Evolutionary conservation across 2,888 invertebrate species (phyloP).

Genomic region (Spicauda simplicius): DNA sequence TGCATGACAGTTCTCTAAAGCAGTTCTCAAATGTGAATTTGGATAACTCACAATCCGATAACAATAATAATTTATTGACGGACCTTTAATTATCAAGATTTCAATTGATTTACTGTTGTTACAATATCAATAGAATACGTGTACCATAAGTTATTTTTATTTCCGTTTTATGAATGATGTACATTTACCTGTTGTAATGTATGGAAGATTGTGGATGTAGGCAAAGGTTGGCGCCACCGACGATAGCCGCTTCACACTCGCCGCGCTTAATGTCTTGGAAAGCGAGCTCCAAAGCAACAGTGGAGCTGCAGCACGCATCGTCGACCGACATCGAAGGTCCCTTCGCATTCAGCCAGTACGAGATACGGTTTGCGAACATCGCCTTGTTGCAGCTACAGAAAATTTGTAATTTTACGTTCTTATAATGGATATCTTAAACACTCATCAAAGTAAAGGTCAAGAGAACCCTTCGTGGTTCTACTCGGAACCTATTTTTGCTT

Average conservation of each 20-base stretch:
- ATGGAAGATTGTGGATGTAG: constrained; percentile 70
- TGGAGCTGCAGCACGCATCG: constrained; percentile 53
- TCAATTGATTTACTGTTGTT: too few relatives aligned
- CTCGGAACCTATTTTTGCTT: too few relatives aligned
- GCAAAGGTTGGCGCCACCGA: constrained; percentile 83
- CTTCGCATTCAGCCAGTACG: constrained; percentile 61
- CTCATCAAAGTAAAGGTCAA: neutral
- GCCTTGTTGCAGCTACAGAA: constrained; percentile 50
- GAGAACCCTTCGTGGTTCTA: too few relatives aligned
- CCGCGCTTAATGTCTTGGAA: constrained; percentile 54
- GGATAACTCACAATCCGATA: too few relatives aligned
- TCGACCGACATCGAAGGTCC: constrained; percentile 61
- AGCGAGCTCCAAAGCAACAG: constrained; percentile 56
- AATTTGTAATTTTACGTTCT: neutral
- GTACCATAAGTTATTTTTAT: too few relatives aligned
- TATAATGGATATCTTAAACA: neutral
- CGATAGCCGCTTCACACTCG: constrained; percentile 78
- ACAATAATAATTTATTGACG: too few relatives aligned
- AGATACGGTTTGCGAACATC: constrained; percentile 64
- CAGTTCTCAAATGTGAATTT: too few relatives aligned
- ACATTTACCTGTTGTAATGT: constrained; percentile 41
- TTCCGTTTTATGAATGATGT: neutral
- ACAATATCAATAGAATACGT: too few relatives aligned
- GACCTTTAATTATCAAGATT: too few relatives aligned
- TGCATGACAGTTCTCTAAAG: too few relatives aligned